Percentiles rank a stretch among this genome's conserved stretches.
These are phyloP conservation scores for Parazoanthus darwini DNA, from an alignment of 92 coral and sea anemone genomes.

Conservation along the genomic window DNA sequence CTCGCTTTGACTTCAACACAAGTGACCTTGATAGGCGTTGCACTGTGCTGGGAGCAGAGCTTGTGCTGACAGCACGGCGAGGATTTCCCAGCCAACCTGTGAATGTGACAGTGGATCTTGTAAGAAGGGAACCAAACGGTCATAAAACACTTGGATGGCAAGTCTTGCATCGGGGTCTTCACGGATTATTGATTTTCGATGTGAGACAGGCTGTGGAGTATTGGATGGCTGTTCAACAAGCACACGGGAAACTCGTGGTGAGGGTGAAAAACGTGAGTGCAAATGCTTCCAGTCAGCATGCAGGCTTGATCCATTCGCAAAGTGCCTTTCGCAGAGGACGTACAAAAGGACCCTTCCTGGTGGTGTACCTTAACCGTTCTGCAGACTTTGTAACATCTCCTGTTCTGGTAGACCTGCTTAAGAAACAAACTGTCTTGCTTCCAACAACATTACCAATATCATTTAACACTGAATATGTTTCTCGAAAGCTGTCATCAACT, in stretches of 20 bases:
- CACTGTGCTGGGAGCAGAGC: constrained; percentile 10
- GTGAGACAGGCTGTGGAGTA: not conserved
- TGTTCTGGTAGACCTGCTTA: not conserved
- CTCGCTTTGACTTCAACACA: constrained; percentile 10
- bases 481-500: not conserved
- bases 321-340: not conserved
- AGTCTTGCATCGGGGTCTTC: not conserved
- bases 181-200: not conserved
- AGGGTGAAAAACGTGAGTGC: not conserved
- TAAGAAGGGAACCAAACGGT: not conserved
- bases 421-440: not conserved
- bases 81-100: constrained; percentile 11
- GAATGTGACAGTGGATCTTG: not conserved
- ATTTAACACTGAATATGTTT: not conserved
- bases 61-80: not conserved
- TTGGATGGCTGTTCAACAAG: not conserved
- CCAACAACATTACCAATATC: not conserved
- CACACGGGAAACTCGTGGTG: not conserved
- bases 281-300: not conserved
- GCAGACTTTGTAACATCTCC: not conserved
- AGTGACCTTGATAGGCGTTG: not conserved
- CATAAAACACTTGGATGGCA: constrained; percentile 9
- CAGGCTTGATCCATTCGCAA: not conserved
- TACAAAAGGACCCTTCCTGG: not conserved
- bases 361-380: not conserved